A percentile compares a stretch with the other conserved stretches of the same genome.
phyloP scores from a whole-genome alignment of 2,888 invertebrate genomes.

The Druceiella hillmani region DNA sequence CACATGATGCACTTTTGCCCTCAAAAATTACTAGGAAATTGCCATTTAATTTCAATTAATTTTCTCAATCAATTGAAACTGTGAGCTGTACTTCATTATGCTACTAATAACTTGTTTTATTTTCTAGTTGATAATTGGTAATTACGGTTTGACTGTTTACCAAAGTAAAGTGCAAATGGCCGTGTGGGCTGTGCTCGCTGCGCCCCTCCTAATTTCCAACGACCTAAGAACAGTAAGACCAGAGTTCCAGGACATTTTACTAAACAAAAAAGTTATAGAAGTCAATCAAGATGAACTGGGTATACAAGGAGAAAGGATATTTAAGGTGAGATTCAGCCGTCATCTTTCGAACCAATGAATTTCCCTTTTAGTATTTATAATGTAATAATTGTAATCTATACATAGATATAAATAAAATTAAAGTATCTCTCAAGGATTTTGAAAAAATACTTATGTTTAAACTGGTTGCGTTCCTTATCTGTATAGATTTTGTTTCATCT shows the following conservation, averaged over 20 bases:
- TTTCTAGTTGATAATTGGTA: slow-evolving; percentile 52
- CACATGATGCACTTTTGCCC: not conserved
- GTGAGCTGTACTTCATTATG: not conserved
- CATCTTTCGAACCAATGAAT: not conserved
- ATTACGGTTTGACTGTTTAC: slow-evolving; percentile 58
- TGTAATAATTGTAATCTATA: no score
- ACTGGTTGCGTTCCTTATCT: no score
- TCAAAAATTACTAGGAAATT: not conserved
- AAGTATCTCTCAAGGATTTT: no score
- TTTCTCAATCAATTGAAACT: not conserved
- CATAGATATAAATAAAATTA: no score
- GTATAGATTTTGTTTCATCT: no score
- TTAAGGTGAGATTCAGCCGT: slow-evolving; percentile 25
- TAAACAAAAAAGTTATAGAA: slow-evolving; percentile 50
- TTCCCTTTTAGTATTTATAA: not conserved
- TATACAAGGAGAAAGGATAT: slow-evolving; percentile 35
- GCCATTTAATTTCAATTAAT: not conserved
- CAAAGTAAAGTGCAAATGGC: slow-evolving; percentile 70
- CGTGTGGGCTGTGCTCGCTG: slow-evolving; percentile 66
- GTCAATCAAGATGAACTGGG: slow-evolving; percentile 52
- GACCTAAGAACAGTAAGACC: slow-evolving; percentile 58
- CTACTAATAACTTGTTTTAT: slow-evolving; percentile 1
- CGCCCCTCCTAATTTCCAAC: slow-evolving; percentile 66
- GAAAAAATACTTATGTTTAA: no score
- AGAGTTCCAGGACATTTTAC: slow-evolving; percentile 54